These are phyloP conservation scores for Caiman crocodilus DNA, from an alignment of 2,797 vertebrate species.

Conservation along the genomic window DNA sequence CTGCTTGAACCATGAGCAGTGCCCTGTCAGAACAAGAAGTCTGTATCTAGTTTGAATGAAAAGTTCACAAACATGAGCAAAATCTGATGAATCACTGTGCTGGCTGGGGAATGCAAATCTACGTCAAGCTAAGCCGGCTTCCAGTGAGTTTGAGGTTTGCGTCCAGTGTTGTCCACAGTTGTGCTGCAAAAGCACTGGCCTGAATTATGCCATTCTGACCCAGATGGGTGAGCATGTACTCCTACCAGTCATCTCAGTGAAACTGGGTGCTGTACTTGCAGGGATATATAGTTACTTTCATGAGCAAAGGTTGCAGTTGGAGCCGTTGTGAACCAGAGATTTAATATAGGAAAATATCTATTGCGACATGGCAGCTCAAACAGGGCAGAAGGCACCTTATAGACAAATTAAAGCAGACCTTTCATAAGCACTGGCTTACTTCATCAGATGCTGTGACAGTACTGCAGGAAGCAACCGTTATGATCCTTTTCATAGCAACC, in stretches of 20 bases:
- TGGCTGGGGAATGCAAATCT: background rate
- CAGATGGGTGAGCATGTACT: background rate
- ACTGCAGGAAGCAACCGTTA: too few species aligned
- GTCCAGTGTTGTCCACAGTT: background rate
- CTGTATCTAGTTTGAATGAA: background rate
- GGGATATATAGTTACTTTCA: background rate
- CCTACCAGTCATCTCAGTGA: background rate
- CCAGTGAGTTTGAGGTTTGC: background rate
- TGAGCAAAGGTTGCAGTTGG: background rate
- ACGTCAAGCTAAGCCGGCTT: background rate
- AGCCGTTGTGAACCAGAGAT: background rate
- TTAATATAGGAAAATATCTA: background rate
- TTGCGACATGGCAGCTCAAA: background rate
- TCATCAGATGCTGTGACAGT: too few species aligned
- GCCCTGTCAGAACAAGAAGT: background rate
- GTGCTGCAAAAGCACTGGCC: background rate
- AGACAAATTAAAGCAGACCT: too few species aligned
- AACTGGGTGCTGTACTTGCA: background rate
- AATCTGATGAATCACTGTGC: background rate
- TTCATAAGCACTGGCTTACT: too few species aligned
- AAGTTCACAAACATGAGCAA: background rate
- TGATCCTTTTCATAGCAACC: background rate
- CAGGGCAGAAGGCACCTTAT: too few species aligned
- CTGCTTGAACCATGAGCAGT: background rate
- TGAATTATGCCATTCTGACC: background rate